Base-by-base conservation (phyloP, 2,113 vertebrate species). In the Amblyopsis rosae region DNA sequence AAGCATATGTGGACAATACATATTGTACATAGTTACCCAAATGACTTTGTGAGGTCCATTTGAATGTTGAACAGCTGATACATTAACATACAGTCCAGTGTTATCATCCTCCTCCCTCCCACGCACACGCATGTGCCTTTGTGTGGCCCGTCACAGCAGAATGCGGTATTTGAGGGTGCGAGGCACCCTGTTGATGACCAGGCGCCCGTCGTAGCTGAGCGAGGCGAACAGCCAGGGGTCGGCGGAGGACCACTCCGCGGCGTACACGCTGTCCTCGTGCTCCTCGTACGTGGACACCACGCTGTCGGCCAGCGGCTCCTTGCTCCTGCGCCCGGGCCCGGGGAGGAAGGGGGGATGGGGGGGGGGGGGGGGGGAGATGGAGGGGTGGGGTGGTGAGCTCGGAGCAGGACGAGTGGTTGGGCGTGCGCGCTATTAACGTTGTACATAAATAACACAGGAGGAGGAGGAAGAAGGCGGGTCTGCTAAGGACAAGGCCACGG, bases 151-250 rank as follows among this genome's bases (percentile, higher is more conserved):
- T 86, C 80, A 96, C 47, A 95, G 86, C 69, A 96, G 86, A 78
- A 99, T 99, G 77, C 95, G 93, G 86, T 99, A 99, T 70, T 99
- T 99, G 64, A 99, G 95, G 13, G 95, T 94, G 19, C 96, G 91
- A 1, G 98, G 98, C 19, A 99, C 98, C 73, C 96, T 89, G 92
- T 98, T 99, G 92, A 99, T 96, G 82, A 99, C 98, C 15, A 99
- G 94, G 65, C 97, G 93, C 50, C 98, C 98, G 6, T 99, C 98
- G 11, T 98, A 99, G 83, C 96, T 99, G 84, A 99, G 93, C 13
- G 98, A 99, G 35, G 96, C 98, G 32, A 99, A 99, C 0, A 98
- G 94, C 97, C 98, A 98, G 0, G 98, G 97, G 85, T 99, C 97
- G 0, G 97, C 98, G 0, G 96, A 96, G 2, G 98, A 98, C 97